phyloP scores from a whole-genome alignment of 1,140 invertebrate species.

The Lepidostoma basale region DNA sequence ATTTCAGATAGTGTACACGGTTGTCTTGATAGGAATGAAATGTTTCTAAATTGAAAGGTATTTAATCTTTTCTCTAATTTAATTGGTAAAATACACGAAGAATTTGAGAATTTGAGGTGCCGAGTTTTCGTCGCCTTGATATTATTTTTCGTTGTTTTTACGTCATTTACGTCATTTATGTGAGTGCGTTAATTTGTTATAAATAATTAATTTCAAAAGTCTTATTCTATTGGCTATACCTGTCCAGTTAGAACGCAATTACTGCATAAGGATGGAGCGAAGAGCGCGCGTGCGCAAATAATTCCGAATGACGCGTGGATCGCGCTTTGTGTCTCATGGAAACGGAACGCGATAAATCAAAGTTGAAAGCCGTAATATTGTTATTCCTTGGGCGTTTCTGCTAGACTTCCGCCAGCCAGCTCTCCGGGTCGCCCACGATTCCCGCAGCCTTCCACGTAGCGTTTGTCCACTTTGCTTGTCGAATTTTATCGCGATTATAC shows the following conservation, averaged over 20 bases:
- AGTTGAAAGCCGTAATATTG: neutral
- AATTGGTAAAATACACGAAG: neutral
- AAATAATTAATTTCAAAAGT: too few species aligned
- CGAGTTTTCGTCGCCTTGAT: too few species aligned
- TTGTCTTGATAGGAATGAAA: too few species aligned
- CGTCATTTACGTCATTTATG: too few species aligned
- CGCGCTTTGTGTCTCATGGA: constrained; percentile 3
- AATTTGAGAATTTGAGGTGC: too few species aligned
- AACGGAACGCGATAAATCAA: constrained; percentile 1
- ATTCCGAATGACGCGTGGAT: neutral
- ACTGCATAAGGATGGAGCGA: neutral
- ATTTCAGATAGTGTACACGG: too few species aligned
- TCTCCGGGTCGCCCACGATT: neutral
- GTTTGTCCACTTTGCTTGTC: constrained; percentile 6
- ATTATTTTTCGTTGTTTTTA: too few species aligned
- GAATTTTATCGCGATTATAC: constrained; percentile 19
- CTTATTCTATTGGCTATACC: too few species aligned
- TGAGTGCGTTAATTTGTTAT: too few species aligned
- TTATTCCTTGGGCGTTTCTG: neutral
- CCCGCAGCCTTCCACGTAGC: neutral
- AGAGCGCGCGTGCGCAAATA: constrained; percentile 1
- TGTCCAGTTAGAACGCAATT: too few species aligned
- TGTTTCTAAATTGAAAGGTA: too few species aligned
- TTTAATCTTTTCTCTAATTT: too few species aligned
- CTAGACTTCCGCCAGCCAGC: constrained; percentile 15